These are phyloP conservation scores for Micromys minutus DNA, from an alignment of 2,113 vertebrate genomes.

Conservation along the genomic window DNA sequence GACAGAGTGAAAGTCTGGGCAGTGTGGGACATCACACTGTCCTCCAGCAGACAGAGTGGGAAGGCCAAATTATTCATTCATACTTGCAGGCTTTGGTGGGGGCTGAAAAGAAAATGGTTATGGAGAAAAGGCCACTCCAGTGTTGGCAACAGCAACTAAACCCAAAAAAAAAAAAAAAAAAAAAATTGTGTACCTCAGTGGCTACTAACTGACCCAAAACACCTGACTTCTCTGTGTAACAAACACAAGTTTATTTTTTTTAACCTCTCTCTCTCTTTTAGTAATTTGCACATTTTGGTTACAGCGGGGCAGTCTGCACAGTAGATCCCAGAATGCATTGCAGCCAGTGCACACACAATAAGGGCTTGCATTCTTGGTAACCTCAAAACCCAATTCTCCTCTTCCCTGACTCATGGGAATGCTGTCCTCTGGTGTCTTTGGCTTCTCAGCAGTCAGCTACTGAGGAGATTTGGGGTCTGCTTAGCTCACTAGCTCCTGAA, in stretches of 20 bases:
- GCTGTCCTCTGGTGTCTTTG: conserved; percentile 55
- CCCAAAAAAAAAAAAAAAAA: no score
- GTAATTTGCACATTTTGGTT: conserved; percentile 86
- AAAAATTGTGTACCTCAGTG: conserved; percentile 89
- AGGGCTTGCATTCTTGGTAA: conserved; percentile 76
- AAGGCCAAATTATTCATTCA: neutral
- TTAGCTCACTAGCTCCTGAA: conserved; percentile 55
- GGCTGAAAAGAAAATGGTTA: conserved; percentile 88
- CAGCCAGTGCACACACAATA: conserved; percentile 62
- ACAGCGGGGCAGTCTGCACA: conserved; percentile 47
- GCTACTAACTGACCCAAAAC: conserved; percentile 82
- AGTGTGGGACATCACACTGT: neutral
- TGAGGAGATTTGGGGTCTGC: conserved; percentile 48
- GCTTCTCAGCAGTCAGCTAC: conserved; percentile 62
- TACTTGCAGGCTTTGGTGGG: conserved; percentile 90
- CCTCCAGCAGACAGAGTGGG: neutral
- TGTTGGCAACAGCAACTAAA: conserved; percentile 89
- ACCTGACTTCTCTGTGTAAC: conserved; percentile 53
- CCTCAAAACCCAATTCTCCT: conserved; percentile 46
- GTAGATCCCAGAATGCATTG: conserved; percentile 74
- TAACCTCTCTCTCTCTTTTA: conserved; percentile 59
- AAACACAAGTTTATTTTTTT: conserved; percentile 61
- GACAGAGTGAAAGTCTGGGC: neutral
- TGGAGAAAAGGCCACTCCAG: conserved; percentile 91
- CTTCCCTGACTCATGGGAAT: conserved; percentile 44